phyloP scores from a whole-genome alignment of 2,113 vertebrate genomes.

The Alethe castanea region DNA sequence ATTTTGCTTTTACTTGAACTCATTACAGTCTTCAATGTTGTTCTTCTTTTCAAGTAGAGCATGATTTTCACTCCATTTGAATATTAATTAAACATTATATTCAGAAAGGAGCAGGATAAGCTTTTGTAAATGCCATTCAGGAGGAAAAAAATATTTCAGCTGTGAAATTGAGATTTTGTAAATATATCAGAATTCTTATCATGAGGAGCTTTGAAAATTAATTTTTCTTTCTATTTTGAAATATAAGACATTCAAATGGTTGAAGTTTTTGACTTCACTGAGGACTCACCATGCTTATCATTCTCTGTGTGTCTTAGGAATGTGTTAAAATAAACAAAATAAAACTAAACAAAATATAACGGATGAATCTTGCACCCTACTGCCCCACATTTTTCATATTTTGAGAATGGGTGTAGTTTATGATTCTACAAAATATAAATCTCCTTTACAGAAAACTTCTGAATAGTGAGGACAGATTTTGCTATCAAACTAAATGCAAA shows the following conservation, averaged over 20 bases:
- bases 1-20: background rate
- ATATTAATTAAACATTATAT: background rate
- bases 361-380: background rate
- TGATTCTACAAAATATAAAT: background rate
- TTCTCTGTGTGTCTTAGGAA: background rate
- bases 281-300: background rate
- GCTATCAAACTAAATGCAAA: background rate
- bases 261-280: background rate
- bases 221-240: background rate
- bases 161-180: background rate
- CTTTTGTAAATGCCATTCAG: background rate
- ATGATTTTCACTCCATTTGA: background rate
- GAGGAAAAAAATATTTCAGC: background rate
- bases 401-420: background rate
- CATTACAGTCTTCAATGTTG: background rate
- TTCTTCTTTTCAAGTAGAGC: background rate
- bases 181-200: background rate
- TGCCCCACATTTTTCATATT: background rate
- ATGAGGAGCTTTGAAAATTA: background rate
- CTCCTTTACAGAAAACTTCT: background rate
- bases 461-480: background rate
- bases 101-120: background rate
- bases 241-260: background rate
- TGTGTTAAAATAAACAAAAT: background rate
- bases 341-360: background rate